Evolutionary conservation across 2,888 invertebrate species (phyloP), one percentile per base, ranked within the genome.

Genomic region (Noctua fimbriata): DNA sequence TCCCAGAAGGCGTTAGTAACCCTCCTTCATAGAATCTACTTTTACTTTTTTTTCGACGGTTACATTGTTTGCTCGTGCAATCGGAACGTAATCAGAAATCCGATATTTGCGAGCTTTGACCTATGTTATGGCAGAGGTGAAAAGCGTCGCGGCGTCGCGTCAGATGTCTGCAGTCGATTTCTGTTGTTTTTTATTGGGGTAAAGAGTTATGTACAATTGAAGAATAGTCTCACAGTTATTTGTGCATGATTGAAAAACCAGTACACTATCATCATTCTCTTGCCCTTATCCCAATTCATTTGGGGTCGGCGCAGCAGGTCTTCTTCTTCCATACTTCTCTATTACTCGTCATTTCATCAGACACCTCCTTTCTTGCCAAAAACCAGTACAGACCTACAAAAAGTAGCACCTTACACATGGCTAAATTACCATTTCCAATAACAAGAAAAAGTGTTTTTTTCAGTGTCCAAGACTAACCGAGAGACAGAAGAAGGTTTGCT

Each of bases 61-160:
- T 76, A 82, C 69, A 76, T 73, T 81, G 85, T 85, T 88, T 72
- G 79, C 73, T 86, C 87, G 83, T 88, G 84, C 81, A 81, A 87
- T 88, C 63, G 65, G 78, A 69, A 72, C 76, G 67, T 72, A 79
- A 89, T 84, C 78, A 81, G 58, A 84, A 84, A 85, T 66, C 66
- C 79, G 82, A 87, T 85, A 87, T 85, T 76, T 79, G 76, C 41
- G 65, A 77, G 70, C 77, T 76, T 66, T 82, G 82, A 77, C 85
- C 84, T 87, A 72, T 18, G 83, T 41, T 47, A 65, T 12, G 5
- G 47, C n/a, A 60, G 78, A 86, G 84, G 86, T 87, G 87, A 76
- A 84, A 76, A 76, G 52, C 81, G 81, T 76, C 77, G 78, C 74
- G 76, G 52, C 52, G 69, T 79, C 41, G 72, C 69, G 49, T 84